Base-by-base conservation (phyloP, 2,888 invertebrate species). In the Itoplectis maculator region DNA sequence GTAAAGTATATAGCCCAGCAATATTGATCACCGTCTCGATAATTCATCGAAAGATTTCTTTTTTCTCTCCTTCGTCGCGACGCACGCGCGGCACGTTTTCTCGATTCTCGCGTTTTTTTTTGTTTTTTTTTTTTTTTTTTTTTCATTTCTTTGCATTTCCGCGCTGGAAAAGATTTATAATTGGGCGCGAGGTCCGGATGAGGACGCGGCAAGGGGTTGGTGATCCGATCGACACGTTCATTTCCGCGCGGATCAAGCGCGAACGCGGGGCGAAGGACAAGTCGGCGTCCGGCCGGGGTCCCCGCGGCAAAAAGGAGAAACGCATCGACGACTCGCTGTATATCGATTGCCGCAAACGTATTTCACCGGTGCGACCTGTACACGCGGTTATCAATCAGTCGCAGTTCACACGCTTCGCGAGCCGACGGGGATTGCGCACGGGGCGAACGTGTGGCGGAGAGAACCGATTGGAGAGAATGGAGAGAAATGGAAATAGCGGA, bases 241-340 rank as follows among this genome's bases (percentile, higher is more conserved):
- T 69, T 69, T 69, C 18, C 51, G 20, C n/a, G n/a, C n/a, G 15
- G 69, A 37, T 51, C 69, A 69, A 51, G 51, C 51, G 51, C n/a
- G n/a, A n/a, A n/a, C n/a, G n/a, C n/a, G 40, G 54, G 9, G 54
- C n/a, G 6, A 18, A 15, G 35, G 9, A 18, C 23, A 5, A 20
- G 7, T 40, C 18, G 18, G 11, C 11, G 35, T 37, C 37, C 56
- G 35, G 23, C 56, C 56, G 56, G 42, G 42, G 56, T 70, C 45
- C 11, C 9, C 1, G 23, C 23, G 7, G 5, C 29, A 5, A 29
- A 29, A 45, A 70, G 5, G 54, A 54, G 15, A 11, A 8, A 40
- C 9, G 15, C 7, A 9, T 13, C 20, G n/a, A 42, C 29, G 40
- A 56, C 29, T 70, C 29, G n/a, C n/a, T n/a, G n/a, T 56, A 40